phyloP scores from a whole-genome alignment of 2,888 invertebrate genomes.

The Tenthredo distinguenda region DNA sequence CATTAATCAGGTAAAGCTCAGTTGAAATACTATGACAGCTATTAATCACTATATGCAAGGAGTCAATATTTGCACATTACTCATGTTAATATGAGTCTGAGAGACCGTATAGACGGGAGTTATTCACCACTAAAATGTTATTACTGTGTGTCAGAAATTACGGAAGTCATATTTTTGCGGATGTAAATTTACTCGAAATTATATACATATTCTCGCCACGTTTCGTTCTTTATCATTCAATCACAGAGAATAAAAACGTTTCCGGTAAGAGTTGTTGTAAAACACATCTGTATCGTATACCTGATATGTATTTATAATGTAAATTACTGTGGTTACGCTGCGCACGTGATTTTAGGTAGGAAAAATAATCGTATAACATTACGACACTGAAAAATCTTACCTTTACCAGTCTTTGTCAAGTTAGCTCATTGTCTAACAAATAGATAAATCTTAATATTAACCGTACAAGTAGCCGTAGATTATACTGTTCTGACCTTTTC shows the following conservation, averaged over 20 bases:
- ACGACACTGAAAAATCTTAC: not conserved
- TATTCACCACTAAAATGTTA: not conserved
- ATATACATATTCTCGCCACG: not conserved
- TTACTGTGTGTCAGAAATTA: not conserved
- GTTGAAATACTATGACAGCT: not conserved
- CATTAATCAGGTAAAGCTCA: not conserved
- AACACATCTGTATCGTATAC: not conserved
- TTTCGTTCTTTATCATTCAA: not conserved
- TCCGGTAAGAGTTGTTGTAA: not conserved
- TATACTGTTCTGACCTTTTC: not conserved
- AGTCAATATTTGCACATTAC: not conserved
- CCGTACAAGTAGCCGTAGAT: not conserved
- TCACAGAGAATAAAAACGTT: not conserved
- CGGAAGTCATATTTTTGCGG: not conserved
- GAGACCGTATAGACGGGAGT: not conserved
- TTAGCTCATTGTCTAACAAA: not conserved
- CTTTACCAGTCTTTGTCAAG: not conserved
- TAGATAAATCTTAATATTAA: not conserved
- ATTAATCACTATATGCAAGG: not conserved
- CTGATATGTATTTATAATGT: not conserved
- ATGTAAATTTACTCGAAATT: not conserved
- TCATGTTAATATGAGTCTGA: not conserved
- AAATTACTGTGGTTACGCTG: not conserved
- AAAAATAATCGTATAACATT: not conserved
- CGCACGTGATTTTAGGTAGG: not conserved